These are phyloP conservation scores for Oreochromis niloticus DNA, from an alignment of 2,113 vertebrate species.

Conservation along the genomic window DNA sequence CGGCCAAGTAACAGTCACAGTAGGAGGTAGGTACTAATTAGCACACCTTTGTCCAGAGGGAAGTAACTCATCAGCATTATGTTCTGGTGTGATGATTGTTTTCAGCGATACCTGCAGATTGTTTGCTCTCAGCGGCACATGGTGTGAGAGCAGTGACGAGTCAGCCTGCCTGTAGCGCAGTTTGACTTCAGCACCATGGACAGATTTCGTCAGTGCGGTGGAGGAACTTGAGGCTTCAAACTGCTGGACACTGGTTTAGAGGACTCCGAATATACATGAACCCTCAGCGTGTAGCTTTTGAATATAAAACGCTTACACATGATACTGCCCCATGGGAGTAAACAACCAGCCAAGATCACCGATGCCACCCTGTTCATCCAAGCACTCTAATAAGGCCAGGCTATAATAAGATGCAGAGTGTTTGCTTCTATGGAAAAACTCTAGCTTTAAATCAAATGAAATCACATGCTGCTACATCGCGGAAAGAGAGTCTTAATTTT, in stretches of 20 bases:
- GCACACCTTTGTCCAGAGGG: not conserved
- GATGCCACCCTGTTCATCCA: not conserved
- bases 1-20: not conserved
- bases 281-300: not conserved
- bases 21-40: constrained; percentile 4
- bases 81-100: not conserved
- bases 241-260: not conserved
- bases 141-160: not conserved
- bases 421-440: not conserved
- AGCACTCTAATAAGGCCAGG: not conserved
- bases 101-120: not conserved
- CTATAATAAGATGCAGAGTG: not conserved
- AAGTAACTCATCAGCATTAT: not conserved
- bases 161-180: not conserved
- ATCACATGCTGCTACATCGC: not conserved
- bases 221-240: not conserved
- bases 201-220: constrained; percentile 4
- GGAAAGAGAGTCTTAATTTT: not conserved
- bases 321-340: not conserved
- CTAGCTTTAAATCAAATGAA: not conserved
- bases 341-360: not conserved
- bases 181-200: constrained; percentile 61
- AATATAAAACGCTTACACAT: not conserved
- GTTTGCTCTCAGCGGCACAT: not conserved
- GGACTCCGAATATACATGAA: not conserved